These are phyloP conservation scores for Limnephilus auricula DNA, from an alignment of 2,888 invertebrate genomes.

Conservation along the genomic window DNA sequence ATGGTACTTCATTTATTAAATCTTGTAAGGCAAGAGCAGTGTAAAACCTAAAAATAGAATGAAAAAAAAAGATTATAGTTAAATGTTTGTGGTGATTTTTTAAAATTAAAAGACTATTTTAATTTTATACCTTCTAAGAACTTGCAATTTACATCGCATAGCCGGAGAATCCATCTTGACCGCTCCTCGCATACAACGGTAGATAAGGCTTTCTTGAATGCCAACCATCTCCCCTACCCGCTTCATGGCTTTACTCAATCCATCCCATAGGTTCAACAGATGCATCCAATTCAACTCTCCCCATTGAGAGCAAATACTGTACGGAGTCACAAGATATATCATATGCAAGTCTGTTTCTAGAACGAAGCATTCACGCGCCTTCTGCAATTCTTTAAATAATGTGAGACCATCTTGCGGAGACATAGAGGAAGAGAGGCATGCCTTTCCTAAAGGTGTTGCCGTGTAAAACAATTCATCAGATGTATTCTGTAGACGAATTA, in stretches of 20 bases:
- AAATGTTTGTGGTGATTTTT: not conserved
- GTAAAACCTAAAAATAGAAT: conserved; percentile 81
- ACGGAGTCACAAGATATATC: conserved; percentile 96
- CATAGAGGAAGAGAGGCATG: conserved; percentile 94
- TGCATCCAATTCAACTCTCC: conserved; percentile 89
- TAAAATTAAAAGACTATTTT: not conserved
- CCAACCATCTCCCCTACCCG: conserved; percentile 94
- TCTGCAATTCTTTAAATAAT: conserved; percentile 92
- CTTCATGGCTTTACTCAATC: conserved; percentile 86
- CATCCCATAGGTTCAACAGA: conserved; percentile 89
- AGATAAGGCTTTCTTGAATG: conserved; percentile 90
- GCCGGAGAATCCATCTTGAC: conserved; percentile 78
- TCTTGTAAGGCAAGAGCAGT: conserved; percentile 95
- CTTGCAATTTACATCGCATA: conserved; percentile 75
- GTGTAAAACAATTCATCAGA: conserved; percentile 78
- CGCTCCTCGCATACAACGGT: conserved; percentile 85
- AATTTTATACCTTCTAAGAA: conserved; percentile 80
- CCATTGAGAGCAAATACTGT: conserved; percentile 89
- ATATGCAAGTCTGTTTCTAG: conserved; percentile 96
- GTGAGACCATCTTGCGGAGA: conserved; percentile 95
- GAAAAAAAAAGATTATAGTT: not conserved
- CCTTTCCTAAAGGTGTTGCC: conserved; percentile 93
- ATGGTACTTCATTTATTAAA: conserved; percentile 92
- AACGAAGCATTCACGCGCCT: conserved; percentile 92
- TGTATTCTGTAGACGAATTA: conserved; percentile 82